A percentile compares a stretch with the other conserved stretches of the same genome.
These are phyloP conservation scores for Saxidomus purpurata DNA, from an alignment of 1,140 invertebrate genomes.

Conservation along the genomic window DNA sequence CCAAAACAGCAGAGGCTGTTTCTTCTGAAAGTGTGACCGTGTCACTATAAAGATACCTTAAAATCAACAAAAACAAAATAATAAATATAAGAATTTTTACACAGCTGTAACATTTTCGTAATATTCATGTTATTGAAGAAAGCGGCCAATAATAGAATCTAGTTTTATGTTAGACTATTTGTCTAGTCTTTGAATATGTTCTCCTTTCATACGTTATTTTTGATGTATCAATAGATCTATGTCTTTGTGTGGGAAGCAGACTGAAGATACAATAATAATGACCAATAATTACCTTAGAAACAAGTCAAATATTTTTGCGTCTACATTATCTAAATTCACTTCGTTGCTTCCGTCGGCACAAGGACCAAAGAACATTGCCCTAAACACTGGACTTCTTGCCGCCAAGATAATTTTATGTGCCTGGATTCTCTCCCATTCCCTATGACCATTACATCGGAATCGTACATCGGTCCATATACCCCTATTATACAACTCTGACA, in stretches of 20 bases:
- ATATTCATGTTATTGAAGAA: too few species aligned
- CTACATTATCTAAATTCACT: neutral
- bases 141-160: too few species aligned
- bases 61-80: neutral
- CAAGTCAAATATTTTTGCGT: neutral
- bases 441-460: neutral
- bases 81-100: too few species aligned
- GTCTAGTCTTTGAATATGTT: too few species aligned
- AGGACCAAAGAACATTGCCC: conserved; percentile 21
- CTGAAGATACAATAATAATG: too few species aligned
- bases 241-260: too few species aligned
- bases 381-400: conserved; percentile 8
- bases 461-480: neutral
- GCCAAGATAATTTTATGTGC: conserved; percentile 18
- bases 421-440: neutral
- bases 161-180: too few species aligned
- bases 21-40: neutral
- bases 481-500: neutral
- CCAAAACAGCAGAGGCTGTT: neutral
- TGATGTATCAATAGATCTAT: too few species aligned
- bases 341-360: neutral
- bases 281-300: neutral
- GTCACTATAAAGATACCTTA: neutral
- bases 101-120: too few species aligned
- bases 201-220: too few species aligned